Conservation (phyloP, 2,797 vertebrate species). For the Gastrophryne carolinensis region DNA sequence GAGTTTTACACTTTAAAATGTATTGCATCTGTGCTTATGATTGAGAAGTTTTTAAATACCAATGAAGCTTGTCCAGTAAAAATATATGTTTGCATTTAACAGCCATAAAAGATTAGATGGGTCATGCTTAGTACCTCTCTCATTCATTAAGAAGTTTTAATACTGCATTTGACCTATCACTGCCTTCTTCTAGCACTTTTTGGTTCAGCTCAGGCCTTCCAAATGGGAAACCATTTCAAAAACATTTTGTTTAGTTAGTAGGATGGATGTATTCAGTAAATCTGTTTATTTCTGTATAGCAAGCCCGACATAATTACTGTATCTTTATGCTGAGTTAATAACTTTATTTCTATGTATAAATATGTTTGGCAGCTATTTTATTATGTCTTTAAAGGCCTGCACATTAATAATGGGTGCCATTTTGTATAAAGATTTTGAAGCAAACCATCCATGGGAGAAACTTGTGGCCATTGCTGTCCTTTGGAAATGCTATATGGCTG, state of each 20-base stretch:
- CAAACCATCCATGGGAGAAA: too few relatives aligned
- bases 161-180: constrained; percentile 28
- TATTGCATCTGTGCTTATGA: too few relatives aligned
- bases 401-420: background rate
- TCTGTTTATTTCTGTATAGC: constrained; percentile 16
- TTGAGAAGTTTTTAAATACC: too few relatives aligned
- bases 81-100: background rate
- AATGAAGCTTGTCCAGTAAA: background rate
- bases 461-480: too few relatives aligned
- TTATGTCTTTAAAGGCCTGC: background rate
- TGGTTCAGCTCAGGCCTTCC: constrained; percentile 35
- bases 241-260: constrained; percentile 23
- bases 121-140: background rate
- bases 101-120: background rate
- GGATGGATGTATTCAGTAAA: constrained; percentile 9
- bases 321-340: too few relatives aligned
- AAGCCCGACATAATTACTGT: background rate
- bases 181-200: constrained; percentile 25
- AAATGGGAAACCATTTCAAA: constrained; percentile 28
- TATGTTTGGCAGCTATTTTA: constrained; percentile 30
- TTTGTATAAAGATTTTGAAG: constrained; percentile 1
- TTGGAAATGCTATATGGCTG: too few relatives aligned
- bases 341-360: too few relatives aligned
- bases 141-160: background rate
- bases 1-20: too few relatives aligned